Evolutionary conservation across 2,113 vertebrate species (phyloP).

Genomic region (Cynoglossus semilaevis): DNA sequence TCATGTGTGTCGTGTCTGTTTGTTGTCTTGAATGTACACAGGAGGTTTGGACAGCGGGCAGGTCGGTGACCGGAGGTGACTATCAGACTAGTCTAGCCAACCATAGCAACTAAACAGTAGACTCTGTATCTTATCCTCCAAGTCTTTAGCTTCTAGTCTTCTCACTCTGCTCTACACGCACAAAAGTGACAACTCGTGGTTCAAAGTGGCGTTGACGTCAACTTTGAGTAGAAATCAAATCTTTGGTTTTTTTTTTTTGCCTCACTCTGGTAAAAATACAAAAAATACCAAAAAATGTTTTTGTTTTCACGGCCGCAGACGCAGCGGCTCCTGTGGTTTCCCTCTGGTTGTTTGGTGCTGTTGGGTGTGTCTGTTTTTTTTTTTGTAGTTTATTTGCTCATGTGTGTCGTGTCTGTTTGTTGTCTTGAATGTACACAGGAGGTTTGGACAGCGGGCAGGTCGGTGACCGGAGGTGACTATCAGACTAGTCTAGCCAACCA

Average conservation of each 20-base stretch:
- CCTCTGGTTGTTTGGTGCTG: constrained; percentile 66
- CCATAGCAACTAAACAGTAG: constrained; percentile 80
- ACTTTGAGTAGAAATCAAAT: constrained; percentile 46
- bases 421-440: constrained; percentile 80
- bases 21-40: constrained; percentile 79
- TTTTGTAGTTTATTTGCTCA: constrained; percentile 77
- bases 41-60: constrained; percentile 79
- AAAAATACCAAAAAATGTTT: no score
- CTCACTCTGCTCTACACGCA: constrained; percentile 76
- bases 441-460: constrained; percentile 78
- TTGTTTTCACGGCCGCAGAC: constrained; percentile 66
- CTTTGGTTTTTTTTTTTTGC: no score
- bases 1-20: constrained; percentile 73
- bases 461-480: constrained; percentile 84
- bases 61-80: constrained; percentile 82
- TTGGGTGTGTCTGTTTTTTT: constrained; percentile 74
- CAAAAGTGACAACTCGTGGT: constrained; percentile 9
- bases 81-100: constrained; percentile 82
- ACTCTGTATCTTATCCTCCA: constrained; percentile 77
- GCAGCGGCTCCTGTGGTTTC: no score
- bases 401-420: constrained; percentile 75
- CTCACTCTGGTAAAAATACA: constrained; percentile 75
- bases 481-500: constrained; percentile 79
- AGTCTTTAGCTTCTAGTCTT: constrained; percentile 75
- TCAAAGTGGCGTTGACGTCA: constrained; percentile 49